Conservation (phyloP, 2,797 vertebrate genomes). For the Cephalopachus bancanus region DNA sequence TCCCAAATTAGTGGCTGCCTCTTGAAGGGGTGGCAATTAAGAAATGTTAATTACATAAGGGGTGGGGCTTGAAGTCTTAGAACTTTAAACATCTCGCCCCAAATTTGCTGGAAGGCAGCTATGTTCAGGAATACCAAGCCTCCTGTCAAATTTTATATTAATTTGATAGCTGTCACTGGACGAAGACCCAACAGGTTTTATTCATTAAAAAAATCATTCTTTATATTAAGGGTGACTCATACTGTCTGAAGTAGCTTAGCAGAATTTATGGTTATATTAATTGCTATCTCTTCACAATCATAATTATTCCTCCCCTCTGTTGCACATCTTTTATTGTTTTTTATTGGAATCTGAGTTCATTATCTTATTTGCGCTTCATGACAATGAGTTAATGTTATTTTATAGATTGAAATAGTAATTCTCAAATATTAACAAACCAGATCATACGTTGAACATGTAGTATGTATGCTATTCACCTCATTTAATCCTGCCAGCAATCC, state of each 20-base stretch:
- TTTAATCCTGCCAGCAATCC: background rate
- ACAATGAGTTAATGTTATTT: background rate
- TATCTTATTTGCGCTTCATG: background rate
- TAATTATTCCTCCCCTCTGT: background rate
- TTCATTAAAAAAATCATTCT: slow-evolving; percentile 8
- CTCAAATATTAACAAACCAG: background rate
- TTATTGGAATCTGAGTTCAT: background rate
- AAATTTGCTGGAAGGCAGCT: background rate
- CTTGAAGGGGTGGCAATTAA: background rate
- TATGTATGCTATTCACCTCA: background rate
- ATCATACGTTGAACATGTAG: background rate
- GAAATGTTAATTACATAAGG: background rate
- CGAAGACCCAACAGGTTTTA: background rate
- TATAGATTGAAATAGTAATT: background rate
- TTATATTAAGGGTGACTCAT: background rate
- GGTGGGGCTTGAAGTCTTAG: background rate
- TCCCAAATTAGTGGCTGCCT: background rate
- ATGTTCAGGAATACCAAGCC: background rate
- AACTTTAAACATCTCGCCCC: background rate
- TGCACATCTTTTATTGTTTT: background rate
- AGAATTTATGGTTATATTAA: background rate
- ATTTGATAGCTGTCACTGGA: background rate
- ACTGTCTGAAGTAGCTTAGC: background rate
- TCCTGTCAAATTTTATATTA: background rate
- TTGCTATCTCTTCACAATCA: background rate